Evolutionary conservation across 2,888 invertebrate species (phyloP).

Genomic region (Stenoptilia bipunctidactyla): DNA sequence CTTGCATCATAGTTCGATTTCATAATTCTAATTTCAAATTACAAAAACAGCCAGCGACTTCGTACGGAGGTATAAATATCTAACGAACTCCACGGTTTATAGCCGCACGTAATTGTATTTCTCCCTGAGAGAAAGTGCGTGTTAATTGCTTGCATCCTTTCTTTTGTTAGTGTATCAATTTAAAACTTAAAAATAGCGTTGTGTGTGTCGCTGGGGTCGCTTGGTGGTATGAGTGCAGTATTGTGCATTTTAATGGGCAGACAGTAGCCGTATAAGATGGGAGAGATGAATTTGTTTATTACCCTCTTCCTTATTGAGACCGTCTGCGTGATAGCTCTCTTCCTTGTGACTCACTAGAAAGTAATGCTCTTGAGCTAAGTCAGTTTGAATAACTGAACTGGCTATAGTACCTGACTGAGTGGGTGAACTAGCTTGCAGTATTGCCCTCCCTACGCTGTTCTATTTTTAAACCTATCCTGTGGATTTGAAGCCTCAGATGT

Average conservation of each 20-base stretch:
- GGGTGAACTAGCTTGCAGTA: constrained; percentile 30
- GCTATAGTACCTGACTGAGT: constrained; percentile 28
- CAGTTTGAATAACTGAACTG: constrained; percentile 49
- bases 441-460: constrained; percentile 7
- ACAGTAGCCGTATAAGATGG: constrained; percentile 61
- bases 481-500: too few relatives aligned
- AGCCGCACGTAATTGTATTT: not conserved
- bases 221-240: constrained; percentile 61
- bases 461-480: too few relatives aligned
- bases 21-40: constrained; percentile 1
- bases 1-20: constrained; percentile 24
- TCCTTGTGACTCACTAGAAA: constrained; percentile 70
- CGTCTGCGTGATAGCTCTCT: constrained; percentile 68
- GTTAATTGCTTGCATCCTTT: constrained; percentile 67
- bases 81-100: too few relatives aligned
- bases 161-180: constrained; percentile 65
- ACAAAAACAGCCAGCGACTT: not conserved
- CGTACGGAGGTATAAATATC: not conserved
- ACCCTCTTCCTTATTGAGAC: constrained; percentile 70
- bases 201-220: constrained; percentile 44
- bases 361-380: constrained; percentile 58
- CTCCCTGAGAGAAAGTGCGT: constrained; percentile 35
- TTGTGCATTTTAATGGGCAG: constrained; percentile 65
- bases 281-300: constrained; percentile 71
- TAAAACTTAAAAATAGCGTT: constrained; percentile 58